Conservation (phyloP, 2,888 invertebrate genomes). For the Subacronicta megacephala region DNA sequence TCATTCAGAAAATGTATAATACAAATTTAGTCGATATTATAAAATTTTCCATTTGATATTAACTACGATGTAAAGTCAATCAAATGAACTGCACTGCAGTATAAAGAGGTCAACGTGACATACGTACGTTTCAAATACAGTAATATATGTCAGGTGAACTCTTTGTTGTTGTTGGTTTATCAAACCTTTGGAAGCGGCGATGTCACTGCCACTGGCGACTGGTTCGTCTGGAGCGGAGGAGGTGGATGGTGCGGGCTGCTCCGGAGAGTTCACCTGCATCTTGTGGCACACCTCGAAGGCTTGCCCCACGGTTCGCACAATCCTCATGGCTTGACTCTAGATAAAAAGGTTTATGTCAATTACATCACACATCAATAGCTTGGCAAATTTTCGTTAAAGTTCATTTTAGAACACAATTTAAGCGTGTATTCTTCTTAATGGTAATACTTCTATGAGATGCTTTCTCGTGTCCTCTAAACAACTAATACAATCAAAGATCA, state of each 20-base stretch:
- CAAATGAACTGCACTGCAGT: slow-evolving; percentile 20
- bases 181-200: slow-evolving; percentile 77
- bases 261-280: slow-evolving; percentile 91
- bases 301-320: slow-evolving; percentile 99
- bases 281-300: slow-evolving; percentile 99
- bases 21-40: slow-evolving; percentile 17
- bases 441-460: too few relatives aligned
- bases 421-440: too few relatives aligned
- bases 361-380: too few relatives aligned
- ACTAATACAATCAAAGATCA: too few relatives aligned
- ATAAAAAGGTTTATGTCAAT: not conserved
- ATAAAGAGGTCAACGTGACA: slow-evolving; percentile 28
- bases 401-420: too few relatives aligned
- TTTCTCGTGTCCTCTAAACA: too few relatives aligned
- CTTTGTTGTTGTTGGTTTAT: slow-evolving; percentile 29
- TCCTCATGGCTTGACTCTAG: slow-evolving; percentile 99
- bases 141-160: slow-evolving; percentile 12
- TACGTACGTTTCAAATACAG: slow-evolving; percentile 2
- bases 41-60: slow-evolving; percentile 29
- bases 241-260: slow-evolving; percentile 77
- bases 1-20: slow-evolving; percentile 13
- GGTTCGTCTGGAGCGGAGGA: slow-evolving; percentile 77
- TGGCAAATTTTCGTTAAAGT: too few relatives aligned
- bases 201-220: slow-evolving; percentile 67
- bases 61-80: slow-evolving; percentile 23